Base-by-base conservation (phyloP, 2,797 vertebrate species). In the Sebastes goodei region DNA sequence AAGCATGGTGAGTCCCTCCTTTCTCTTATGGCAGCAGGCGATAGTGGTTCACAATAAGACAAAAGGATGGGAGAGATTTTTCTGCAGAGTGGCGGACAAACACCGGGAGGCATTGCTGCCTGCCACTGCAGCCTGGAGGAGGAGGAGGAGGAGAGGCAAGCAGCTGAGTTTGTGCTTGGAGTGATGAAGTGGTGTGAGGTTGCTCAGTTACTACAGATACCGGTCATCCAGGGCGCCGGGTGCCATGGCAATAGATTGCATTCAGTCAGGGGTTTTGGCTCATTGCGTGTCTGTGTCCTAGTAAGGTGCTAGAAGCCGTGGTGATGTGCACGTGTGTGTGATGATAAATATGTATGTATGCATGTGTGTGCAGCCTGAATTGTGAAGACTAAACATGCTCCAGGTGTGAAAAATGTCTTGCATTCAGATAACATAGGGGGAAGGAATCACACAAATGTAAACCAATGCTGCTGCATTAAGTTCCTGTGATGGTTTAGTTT, bases 1-100 rank as follows among this genome's bases (percentile, higher is more conserved):
- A 75, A 46, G 71, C 85, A 77, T 33, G 91, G 94, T 94, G 89
- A 93, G 93, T 94, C 83, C 80, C 74, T 89, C 66, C 83, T 89
- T 88, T 94, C 72, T 88, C 62, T 81, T 17, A 63, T 92, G 89
- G 90, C 89, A 92, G 84, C 88, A 49, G 85, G 82, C 78, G 52
- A 69, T 72, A 75, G 67, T 82, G 86, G 64, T 63, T 83, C 73
- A 79, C 71, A 82, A 52, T 68, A 59, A 91, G 84, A 94, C 88
- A 93, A 94, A 92, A 93, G 90, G 83, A 84, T 83, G 75, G 80
- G 74, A 70, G 75, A 52, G 85, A 83, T 71, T 64, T 72, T 71
- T 68, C 71, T 80, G 85, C 64, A 38, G 81, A 73, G 85, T 82
- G 80, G 62, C n/a, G 68, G 77, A 74, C 69, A 86, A 80, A 87